Evolutionary conservation across 2,113 vertebrate genomes (phyloP).

Genomic region (Dipodomys ordii): DNA sequence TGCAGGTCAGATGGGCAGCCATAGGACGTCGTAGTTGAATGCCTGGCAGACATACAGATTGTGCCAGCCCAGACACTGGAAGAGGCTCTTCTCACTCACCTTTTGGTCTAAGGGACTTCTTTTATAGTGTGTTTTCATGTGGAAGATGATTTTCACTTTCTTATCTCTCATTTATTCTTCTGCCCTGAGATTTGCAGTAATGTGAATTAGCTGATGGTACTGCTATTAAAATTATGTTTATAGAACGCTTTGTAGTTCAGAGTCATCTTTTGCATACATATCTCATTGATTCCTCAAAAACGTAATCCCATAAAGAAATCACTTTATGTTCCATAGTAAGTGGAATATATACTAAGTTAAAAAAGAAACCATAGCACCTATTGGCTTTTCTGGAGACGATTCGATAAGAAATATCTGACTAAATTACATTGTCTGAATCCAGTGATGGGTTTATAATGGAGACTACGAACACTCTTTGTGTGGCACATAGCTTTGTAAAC

Average conservation of each 20-base stretch:
- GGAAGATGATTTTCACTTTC: not conserved
- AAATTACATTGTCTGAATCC: not conserved
- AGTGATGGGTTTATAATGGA: not conserved
- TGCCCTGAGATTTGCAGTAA: not conserved
- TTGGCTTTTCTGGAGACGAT: not conserved
- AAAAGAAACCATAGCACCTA: not conserved
- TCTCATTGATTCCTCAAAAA: not conserved
- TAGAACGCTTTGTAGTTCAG: not conserved
- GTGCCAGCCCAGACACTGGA: not conserved
- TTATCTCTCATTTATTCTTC: conserved; percentile 3
- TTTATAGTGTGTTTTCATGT: not conserved
- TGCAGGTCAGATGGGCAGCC: not conserved
- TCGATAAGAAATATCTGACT: not conserved
- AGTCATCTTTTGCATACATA: not conserved
- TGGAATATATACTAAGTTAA: not conserved
- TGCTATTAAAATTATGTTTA: not conserved
- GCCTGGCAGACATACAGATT: not conserved
- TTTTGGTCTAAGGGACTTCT: not conserved
- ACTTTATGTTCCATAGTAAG: not conserved
- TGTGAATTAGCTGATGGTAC: not conserved
- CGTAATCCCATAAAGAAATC: not conserved
- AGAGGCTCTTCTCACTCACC: not conserved
- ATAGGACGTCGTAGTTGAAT: not conserved
- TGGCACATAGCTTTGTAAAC: no score
- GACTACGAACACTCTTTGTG: not conserved